Base-by-base conservation (phyloP, 2,888 invertebrate genomes). In the Sinohyriopsis cumingii region DNA sequence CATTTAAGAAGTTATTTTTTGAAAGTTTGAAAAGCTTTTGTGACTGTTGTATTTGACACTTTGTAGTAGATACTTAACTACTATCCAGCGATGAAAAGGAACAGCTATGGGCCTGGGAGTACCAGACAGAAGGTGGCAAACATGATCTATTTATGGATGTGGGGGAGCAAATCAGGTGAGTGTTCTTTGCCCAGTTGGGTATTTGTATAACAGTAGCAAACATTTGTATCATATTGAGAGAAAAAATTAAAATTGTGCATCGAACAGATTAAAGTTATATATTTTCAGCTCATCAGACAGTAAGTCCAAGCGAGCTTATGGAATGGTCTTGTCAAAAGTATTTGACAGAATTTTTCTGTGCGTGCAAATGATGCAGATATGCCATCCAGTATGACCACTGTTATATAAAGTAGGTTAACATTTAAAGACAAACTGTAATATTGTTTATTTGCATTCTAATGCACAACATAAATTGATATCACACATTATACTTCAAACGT, bases 81-180 rank as follows among this genome's bases (percentile, higher is more conserved):
- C 2, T 68, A 9, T 59, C n/a, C 60, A 90, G 90, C 82, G 89
- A 90, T 82, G 90, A 91, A 78, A 60, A 96, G 95, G 90, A 96
- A 72, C 91, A 97, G 91, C 94, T 95, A 0, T 98, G 98, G 98
- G 94, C 97, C 0, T 98, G 98, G 98, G 96, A 97, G 87, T 98
- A 98, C 89, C 95, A 95, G 45, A 93, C 94, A 67, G 91, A 90
- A 18, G 95, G 95, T 88, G 95, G 95, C 79, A 94, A 94, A 86
- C 97, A 97, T 91, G 96, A 97, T 88, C 92, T 98, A 55, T 96
- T 95, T 87, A 97, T 98, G 96, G 98, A 98, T 89, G 89, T 90
- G 71, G 92, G 91, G 64, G 90, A 91, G 80, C 93, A 95, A 82
- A 95, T 94, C 92, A 90, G 90, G 89, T 90, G 79, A 69, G 70